These are phyloP conservation scores for Drosophila monieri DNA, from an alignment of 2,888 invertebrate genomes.

Conservation along the genomic window DNA sequence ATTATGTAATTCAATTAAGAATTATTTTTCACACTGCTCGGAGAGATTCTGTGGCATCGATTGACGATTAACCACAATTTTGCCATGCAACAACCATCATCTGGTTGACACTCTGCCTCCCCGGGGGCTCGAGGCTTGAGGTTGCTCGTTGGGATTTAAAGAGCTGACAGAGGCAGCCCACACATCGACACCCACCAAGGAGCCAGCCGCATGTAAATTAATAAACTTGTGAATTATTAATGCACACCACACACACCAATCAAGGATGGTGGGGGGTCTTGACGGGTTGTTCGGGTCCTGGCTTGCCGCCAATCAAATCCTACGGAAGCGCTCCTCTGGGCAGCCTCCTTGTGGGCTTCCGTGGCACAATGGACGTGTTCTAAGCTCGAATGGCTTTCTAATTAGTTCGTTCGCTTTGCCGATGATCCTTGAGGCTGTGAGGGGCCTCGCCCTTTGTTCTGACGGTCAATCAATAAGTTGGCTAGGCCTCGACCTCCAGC, in stretches of 20 bases:
- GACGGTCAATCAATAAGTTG: conserved; percentile 62
- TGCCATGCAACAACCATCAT: conserved; percentile 13
- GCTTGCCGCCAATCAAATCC: conserved; percentile 42
- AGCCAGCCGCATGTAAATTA: conserved; percentile 57
- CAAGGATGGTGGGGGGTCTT: not conserved
- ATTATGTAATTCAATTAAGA: not conserved
- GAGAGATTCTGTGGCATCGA: conserved; percentile 20
- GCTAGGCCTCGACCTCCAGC: conserved; percentile 52
- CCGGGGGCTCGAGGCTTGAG: conserved; percentile 1
- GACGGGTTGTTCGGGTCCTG: conserved; percentile 24
- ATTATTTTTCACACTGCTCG: not conserved
- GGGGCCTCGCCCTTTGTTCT: conserved; percentile 55
- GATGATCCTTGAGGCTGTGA: conserved; percentile 64
- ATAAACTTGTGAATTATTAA: conserved; percentile 76
- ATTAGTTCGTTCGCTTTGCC: conserved; percentile 63
- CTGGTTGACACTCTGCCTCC: not conserved
- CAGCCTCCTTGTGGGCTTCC: conserved; percentile 12
- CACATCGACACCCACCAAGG: conserved; percentile 22
- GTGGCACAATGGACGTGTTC: conserved; percentile 45
- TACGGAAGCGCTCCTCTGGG: conserved; percentile 35
- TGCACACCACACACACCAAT: conserved; percentile 38
- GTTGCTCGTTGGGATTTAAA: conserved; percentile 33
- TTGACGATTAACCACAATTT: conserved; percentile 40
- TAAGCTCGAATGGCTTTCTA: conserved; percentile 67
- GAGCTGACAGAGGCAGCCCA: conserved; percentile 16